Evolutionary conservation across 2,797 vertebrate genomes (phyloP).

Genomic region (Gallirallus australis): DNA sequence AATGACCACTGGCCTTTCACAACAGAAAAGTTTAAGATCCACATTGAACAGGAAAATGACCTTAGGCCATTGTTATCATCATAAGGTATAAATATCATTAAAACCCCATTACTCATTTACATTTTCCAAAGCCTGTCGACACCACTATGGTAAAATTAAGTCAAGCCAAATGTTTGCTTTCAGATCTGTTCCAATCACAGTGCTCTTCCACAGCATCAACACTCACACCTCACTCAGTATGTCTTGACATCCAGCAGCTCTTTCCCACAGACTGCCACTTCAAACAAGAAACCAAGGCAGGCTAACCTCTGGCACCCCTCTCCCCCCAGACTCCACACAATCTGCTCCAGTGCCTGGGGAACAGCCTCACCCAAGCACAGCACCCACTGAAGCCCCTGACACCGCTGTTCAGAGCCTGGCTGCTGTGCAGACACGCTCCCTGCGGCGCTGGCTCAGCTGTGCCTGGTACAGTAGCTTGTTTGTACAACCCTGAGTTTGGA

Average conservation of each 20-base stretch:
- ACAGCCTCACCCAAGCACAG: neutral
- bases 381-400: neutral
- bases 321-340: neutral
- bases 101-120: neutral
- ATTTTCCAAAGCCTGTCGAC: fast-evolving
- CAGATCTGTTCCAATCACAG: neutral
- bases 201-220: neutral
- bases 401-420: neutral
- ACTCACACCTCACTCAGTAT: neutral
- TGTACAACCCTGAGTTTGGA: conserved; percentile 12
- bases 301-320: neutral
- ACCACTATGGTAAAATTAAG: neutral
- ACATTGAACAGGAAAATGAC: neutral
- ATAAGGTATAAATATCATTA: neutral
- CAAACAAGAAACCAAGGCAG: neutral
- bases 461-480: conserved; percentile 27
- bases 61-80: neutral
- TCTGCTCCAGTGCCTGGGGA: neutral
- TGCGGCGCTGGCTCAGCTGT: neutral
- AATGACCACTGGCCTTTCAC: neutral
- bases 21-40: neutral
- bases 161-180: neutral
- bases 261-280: neutral
- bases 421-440: neutral
- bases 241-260: neutral